Conservation (phyloP, 2,113 vertebrate species). For the Sclerurus mexicanus region DNA sequence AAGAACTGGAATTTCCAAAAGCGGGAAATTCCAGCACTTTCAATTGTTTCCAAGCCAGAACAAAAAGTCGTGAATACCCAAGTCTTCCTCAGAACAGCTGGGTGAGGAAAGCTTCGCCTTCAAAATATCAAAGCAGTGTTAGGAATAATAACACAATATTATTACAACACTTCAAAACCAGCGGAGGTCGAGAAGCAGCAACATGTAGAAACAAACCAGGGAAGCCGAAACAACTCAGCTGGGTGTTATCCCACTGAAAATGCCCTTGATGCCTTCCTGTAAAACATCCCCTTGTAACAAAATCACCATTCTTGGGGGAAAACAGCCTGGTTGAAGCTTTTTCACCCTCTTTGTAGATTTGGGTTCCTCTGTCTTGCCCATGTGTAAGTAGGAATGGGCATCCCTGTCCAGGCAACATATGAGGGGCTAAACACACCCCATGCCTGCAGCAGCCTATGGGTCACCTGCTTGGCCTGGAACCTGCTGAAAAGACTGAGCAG, state of each 20-base stretch:
- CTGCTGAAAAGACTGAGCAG: background rate
- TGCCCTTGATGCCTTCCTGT: constrained; percentile 9
- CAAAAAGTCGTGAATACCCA: constrained; percentile 6
- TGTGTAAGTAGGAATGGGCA: background rate
- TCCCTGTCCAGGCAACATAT: background rate
- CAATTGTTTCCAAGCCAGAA: constrained; percentile 62
- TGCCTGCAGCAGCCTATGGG: fast-evolving
- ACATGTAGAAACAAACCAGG: constrained; percentile 46
- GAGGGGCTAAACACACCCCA: background rate
- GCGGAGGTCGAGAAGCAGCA: constrained; percentile 2
- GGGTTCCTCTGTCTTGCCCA: background rate
- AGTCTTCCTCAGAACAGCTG: constrained; percentile 20
- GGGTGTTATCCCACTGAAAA: constrained; percentile 11
- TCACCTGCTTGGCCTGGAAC: background rate
- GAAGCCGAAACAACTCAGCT: background rate
- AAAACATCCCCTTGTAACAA: constrained; percentile 1
- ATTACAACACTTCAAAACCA: constrained; percentile 25
- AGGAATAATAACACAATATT: constrained; percentile 15
- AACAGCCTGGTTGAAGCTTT: background rate
- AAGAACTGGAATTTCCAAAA: constrained; percentile 62
- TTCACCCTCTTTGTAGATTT: background rate
- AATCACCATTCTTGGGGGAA: background rate
- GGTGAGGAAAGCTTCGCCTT: constrained; percentile 17
- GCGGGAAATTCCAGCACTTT: constrained; percentile 64
- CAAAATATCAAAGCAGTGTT: constrained; percentile 30